Evolutionary conservation across 2,113 vertebrate genomes (phyloP), one percentile per base, ranked within the genome.

Genomic region (Alethe castanea): DNA sequence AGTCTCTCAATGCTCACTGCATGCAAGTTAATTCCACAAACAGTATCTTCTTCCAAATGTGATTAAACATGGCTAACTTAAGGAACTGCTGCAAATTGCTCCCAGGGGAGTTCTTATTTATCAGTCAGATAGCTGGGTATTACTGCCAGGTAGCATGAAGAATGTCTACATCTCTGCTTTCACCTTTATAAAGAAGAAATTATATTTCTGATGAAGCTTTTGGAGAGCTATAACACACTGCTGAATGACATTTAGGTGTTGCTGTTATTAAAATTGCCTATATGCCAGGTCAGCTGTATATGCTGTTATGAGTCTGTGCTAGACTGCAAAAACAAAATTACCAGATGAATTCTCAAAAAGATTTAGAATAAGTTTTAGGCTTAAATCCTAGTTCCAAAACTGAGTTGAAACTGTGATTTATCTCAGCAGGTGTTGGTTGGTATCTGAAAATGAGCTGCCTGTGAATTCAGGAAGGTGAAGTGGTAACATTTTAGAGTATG

Each of bases 21-120:
- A 33, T n/a, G 60, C 62, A 57, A 81, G 50, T 77, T 81, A 81
- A 92, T 70, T 81, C 44, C 66, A 78, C 47, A 71, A 74, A 83
- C 56, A 71, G 19, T 67, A 44, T 60, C 36, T 81, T 91, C 60
- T 84, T 67, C 61, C 44, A 71, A 81, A 89, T 60, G 35, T 81
- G 44, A 91, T 91, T 84, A 95, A 84, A 64, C 79, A 67, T 29
- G 35, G 26, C 47, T 57, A 60, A 91, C 42, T 84, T 93, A 81
- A 89, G 64, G 54, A 59, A 61, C 22, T 57, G 38, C 60, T 90
- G 20, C 82, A 44, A 79, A 54, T 53, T 70, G 50, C 25, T 25
- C 50, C 23, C 80, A 73, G 42, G 81, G 74, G 24, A 38, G 15
- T 83, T 86, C 31, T 81, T 94, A 29, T 71, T 77, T 74, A 54